Evolutionary conservation across 1,140 invertebrate genomes (phyloP).

Genomic region (Laupala kohalensis): DNA sequence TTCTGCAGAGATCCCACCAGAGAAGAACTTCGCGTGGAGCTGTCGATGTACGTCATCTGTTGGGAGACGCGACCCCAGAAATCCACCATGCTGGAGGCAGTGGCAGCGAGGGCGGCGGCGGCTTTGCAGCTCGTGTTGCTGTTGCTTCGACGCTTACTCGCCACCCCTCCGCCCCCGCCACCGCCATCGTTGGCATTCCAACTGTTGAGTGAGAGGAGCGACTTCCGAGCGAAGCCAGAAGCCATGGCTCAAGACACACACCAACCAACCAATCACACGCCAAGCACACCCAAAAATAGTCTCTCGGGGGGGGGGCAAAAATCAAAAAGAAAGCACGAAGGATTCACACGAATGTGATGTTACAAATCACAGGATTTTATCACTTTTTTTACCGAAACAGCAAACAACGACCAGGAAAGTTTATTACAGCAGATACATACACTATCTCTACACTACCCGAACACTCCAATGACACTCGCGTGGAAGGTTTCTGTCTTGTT

Average conservation of each 20-base stretch:
- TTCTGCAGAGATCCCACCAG: not conserved
- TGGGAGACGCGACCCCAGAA: conserved; percentile 25
- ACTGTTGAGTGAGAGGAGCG: not conserved
- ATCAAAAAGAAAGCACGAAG: no score
- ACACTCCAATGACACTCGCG: not conserved
- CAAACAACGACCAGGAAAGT: not conserved
- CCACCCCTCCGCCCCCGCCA: not conserved
- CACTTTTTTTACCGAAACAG: not conserved
- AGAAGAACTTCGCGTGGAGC: conserved; percentile 16
- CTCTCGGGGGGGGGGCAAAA: no score
- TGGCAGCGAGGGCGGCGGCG: not conserved
- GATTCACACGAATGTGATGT: not conserved
- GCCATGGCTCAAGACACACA: not conserved
- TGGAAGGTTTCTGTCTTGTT: not conserved
- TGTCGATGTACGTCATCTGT: conserved; percentile 25
- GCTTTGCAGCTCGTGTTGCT: conserved; percentile 7
- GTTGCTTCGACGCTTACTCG: not conserved
- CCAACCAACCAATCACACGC: not conserved
- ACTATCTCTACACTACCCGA: not conserved
- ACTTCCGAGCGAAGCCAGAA: not conserved
- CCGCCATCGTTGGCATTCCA: not conserved
- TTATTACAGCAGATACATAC: not conserved
- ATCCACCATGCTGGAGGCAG: conserved; percentile 13
- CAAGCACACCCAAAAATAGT: not conserved
- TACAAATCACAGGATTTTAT: not conserved